A percentile compares a stretch with the other conserved stretches of the same genome.
These are phyloP conservation scores for Coturnix japonica DNA, from an alignment of 2,113 vertebrate genomes.

Conservation along the genomic window DNA sequence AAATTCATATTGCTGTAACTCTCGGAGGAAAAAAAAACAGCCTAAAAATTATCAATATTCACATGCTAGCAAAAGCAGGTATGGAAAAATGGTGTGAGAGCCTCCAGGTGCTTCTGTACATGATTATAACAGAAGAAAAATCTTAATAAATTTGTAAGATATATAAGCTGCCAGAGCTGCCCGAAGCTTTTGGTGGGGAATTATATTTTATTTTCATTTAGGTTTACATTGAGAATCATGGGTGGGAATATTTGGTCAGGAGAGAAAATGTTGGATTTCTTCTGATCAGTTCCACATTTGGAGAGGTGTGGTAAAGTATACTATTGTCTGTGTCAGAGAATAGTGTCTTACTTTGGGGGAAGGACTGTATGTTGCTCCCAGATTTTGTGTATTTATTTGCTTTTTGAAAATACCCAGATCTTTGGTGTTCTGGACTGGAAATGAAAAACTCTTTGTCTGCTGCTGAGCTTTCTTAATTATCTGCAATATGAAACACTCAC, in stretches of 20 bases:
- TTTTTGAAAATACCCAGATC: neutral
- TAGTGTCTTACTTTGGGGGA: neutral
- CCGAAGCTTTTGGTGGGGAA: neutral
- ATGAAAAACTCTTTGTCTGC: neutral
- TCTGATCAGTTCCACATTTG: neutral
- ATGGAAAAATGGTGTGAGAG: neutral
- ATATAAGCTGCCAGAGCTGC: neutral
- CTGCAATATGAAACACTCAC: neutral
- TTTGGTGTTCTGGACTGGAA: neutral
- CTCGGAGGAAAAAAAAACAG: neutral
- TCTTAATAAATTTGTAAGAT: neutral
- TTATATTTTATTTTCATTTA: neutral
- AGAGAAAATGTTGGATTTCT: neutral
- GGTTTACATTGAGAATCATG: neutral
- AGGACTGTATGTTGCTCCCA: neutral
- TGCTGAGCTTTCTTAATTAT: neutral
- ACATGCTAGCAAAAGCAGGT: neutral
- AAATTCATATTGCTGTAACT: neutral
- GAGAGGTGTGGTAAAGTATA: neutral
- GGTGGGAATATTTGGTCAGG: neutral
- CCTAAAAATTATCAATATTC: neutral
- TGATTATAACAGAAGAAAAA: neutral
- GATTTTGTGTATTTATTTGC: neutral
- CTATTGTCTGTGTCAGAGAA: neutral
- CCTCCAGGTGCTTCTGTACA: neutral